Evolutionary conservation across 2,113 vertebrate genomes (phyloP).

Genomic region (Paedocypris sp.): DNA sequence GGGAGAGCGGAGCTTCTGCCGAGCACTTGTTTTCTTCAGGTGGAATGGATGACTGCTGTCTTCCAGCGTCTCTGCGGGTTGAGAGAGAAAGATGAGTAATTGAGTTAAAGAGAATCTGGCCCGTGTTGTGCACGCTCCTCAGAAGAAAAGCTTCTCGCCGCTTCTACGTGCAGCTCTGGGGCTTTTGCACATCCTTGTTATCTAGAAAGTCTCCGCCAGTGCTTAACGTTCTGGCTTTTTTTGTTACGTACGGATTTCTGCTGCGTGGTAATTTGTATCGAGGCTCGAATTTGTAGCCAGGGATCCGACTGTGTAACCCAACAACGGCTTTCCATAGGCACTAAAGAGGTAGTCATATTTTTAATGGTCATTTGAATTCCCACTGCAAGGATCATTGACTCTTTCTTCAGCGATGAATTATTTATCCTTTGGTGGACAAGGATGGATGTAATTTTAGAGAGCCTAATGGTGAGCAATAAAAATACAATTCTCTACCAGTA

Average conservation of each 20-base stretch:
- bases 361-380: conserved; percentile 27
- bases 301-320: not conserved
- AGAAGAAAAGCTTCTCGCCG: conserved; percentile 11
- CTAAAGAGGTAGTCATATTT: conserved; percentile 4
- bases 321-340: conserved; percentile 8
- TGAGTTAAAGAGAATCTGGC: conserved; percentile 3
- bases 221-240: too few species aligned
- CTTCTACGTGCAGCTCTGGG: conserved; percentile 24
- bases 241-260: too few species aligned
- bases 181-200: conserved; percentile 27
- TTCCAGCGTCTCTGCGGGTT: conserved; percentile 29
- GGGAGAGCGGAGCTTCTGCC: conserved; percentile 15
- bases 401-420: conserved; percentile 17
- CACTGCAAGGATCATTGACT: conserved; percentile 30
- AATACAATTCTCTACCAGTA: conserved; percentile 8
- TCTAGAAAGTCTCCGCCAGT: conserved; percentile 27
- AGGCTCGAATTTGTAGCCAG: not conserved
- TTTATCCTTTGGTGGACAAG: conserved; percentile 21
- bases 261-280: not conserved
- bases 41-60: conserved; percentile 39
- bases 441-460: conserved; percentile 28
- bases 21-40: conserved; percentile 27
- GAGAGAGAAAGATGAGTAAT: conserved; percentile 35
- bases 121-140: not conserved
- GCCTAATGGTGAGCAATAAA: conserved; percentile 11